Evolutionary conservation across 2,797 vertebrate genomes (phyloP), one percentile per base, ranked within the genome.

Genomic region (Oryzias sinensis): DNA sequence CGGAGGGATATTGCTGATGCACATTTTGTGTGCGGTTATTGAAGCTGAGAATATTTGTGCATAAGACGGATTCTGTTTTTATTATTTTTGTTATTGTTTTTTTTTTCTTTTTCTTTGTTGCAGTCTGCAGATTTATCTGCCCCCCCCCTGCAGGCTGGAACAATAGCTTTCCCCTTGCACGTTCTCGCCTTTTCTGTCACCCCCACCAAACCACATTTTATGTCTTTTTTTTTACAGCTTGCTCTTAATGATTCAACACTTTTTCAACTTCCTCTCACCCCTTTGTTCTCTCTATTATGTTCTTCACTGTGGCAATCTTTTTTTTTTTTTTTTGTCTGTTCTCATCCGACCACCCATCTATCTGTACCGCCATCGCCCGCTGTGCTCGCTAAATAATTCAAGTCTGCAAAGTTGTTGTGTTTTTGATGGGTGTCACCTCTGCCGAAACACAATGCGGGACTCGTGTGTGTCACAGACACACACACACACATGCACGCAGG

Each of bases 391-490:
- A 73, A 86, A 86, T 85, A 59, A 86, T 83, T 84, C 72, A 86
- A 51, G 43, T 43, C 52, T 55, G 52, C 60, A 54, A 68, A 72
- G 72, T 62, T 56, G 6, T 65, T 80, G 65, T 82, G 65, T 81
- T 85, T 81, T 77, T 60, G 72, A 60, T 79, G 76, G 63, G 74
- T 83, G 80, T 86, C 81, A 81, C 77, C 53, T 70, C 59, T 68
- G 68, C 77, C 70, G 65, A 63, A 68, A 60, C 59, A 68, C 50
- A 83, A 70, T 11, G 68, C 69, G 69, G 44, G 61, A 24, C 55
- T 43, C 27, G n/a, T 44, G 47, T 20, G 24, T 27, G 16, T 22
- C 45, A 15, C 60, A 56, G 33, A 48, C 65, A 61, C 25, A 40
- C 4, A 44, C 15, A 0, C 3, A 18, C 0, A 6, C 25, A 2